Conservation (phyloP, 2,888 invertebrate genomes). For the Harpalus rubripes region DNA sequence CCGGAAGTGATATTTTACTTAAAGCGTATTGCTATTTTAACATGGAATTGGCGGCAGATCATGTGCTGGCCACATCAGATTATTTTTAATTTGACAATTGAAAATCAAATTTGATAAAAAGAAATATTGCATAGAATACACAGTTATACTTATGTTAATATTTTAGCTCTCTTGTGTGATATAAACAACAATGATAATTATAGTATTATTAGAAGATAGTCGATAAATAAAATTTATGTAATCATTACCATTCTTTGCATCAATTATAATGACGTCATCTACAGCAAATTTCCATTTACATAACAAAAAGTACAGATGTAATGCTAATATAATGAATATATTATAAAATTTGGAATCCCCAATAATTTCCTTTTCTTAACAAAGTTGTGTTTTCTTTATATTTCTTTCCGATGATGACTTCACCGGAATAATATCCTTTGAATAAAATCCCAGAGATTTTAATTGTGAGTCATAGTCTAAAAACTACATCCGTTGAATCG, state of each 20-base stretch:
- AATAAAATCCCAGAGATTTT: conserved; percentile 19
- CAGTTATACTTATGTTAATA: too few species aligned
- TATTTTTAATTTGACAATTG: too few species aligned
- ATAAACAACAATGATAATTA: too few species aligned
- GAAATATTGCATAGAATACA: too few species aligned
- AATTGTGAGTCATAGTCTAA: conserved; percentile 17
- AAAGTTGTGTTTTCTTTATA: background rate
- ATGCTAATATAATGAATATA: conserved; percentile 9
- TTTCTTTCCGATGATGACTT: conserved; percentile 6
- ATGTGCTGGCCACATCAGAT: too few species aligned
- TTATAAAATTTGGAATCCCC: conserved; percentile 23
- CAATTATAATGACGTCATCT: conserved; percentile 4
- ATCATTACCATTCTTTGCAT: background rate
- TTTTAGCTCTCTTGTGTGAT: too few species aligned
- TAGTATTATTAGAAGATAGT: too few species aligned
- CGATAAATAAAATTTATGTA: background rate
- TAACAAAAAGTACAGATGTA: conserved; percentile 28
- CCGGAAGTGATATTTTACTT: too few species aligned
- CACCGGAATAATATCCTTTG: conserved; percentile 21
- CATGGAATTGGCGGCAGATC: too few species aligned
- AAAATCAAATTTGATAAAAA: too few species aligned
- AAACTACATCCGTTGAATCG: background rate
- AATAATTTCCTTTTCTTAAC: conserved; percentile 1
- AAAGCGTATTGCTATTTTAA: too few species aligned
- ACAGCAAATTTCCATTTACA: background rate